Conservation (phyloP, 2,113 vertebrate genomes). For the Ctenomys sociabilis region DNA sequence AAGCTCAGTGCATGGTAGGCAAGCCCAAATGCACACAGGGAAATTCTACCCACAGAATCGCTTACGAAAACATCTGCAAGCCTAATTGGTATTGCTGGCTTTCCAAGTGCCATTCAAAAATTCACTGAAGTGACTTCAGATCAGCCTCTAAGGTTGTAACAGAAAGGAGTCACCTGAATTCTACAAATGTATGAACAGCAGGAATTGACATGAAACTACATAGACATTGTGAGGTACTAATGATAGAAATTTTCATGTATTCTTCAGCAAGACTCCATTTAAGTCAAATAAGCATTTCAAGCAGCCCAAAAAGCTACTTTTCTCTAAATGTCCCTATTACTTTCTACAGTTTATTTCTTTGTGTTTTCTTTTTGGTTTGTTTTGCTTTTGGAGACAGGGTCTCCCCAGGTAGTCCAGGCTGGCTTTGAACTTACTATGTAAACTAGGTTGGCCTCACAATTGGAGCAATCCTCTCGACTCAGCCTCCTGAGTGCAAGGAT, state of each 20-base stretch:
- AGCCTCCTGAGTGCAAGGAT: background rate
- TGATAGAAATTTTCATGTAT: background rate
- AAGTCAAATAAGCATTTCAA: background rate
- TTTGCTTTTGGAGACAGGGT: background rate
- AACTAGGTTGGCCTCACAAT: background rate
- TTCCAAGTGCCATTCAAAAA: constrained; percentile 54
- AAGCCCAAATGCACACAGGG: constrained; percentile 66
- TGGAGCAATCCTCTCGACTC: background rate
- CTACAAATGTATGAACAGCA: background rate
- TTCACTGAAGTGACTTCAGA: constrained; percentile 64
- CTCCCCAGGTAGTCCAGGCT: background rate
- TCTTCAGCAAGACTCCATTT: background rate
- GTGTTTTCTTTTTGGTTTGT: background rate
- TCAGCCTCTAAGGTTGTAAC: constrained; percentile 55
- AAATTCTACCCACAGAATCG: constrained; percentile 35
- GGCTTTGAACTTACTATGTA: background rate
- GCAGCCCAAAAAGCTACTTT: background rate
- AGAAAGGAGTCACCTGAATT: constrained; percentile 25
- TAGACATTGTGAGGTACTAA: background rate
- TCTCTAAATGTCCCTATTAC: background rate
- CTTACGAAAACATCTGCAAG: constrained; percentile 34
- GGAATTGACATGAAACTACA: background rate
- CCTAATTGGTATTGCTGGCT: background rate
- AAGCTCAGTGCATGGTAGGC: constrained; percentile 56
- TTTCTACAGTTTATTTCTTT: background rate